Evolutionary conservation across 2,797 vertebrate genomes (phyloP).

Genomic region (Gila robusta): DNA sequence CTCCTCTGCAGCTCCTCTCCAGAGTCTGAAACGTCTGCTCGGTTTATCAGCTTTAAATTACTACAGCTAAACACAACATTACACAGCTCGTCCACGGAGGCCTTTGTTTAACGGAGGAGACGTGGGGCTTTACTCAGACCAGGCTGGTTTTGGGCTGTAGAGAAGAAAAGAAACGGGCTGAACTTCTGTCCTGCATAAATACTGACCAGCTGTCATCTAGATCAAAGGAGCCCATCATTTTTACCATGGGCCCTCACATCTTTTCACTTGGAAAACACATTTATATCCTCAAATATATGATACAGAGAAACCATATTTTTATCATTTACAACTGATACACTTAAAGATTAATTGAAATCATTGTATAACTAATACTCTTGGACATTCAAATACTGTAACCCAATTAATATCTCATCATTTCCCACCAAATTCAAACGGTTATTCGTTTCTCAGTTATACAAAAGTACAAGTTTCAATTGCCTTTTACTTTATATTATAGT

Average conservation of each 20-base stretch:
- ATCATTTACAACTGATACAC: background rate
- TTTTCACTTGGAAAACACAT: background rate
- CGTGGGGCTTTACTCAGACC: background rate
- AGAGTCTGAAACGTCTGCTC: conserved; percentile 11
- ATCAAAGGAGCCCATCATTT: conserved; percentile 51
- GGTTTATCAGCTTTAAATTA: conserved; percentile 45
- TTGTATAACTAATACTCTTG: background rate
- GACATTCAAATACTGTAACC: background rate
- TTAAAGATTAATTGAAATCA: background rate
- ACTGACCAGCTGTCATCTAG: conserved; percentile 39
- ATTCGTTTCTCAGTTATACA: background rate
- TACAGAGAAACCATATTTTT: background rate
- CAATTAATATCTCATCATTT: background rate
- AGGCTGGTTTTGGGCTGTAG: background rate
- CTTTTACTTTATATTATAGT: background rate
- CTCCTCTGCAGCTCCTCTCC: conserved; percentile 2
- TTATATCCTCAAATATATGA: background rate
- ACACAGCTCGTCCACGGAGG: background rate
- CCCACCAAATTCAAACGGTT: no score
- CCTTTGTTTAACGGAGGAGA: background rate
- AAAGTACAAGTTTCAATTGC: background rate
- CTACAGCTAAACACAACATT: conserved; percentile 37
- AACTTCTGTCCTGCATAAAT: conserved; percentile 20
- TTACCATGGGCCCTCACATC: conserved; percentile 1
- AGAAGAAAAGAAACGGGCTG: background rate